Evolutionary conservation across 2,113 vertebrate species (phyloP).

Genomic region (Thunnus maccoyii): DNA sequence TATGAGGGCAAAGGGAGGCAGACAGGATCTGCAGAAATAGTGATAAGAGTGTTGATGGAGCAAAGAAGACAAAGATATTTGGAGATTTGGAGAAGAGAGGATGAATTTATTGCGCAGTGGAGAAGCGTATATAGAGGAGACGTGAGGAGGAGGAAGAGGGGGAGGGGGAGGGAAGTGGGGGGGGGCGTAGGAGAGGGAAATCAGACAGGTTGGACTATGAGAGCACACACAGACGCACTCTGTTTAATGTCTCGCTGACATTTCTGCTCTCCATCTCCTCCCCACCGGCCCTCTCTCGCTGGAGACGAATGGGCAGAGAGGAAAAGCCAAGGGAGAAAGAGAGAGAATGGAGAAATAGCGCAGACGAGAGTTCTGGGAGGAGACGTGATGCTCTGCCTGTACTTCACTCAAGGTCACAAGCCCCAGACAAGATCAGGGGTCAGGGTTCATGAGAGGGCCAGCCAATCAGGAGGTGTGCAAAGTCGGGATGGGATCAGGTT

Average conservation of each 20-base stretch:
- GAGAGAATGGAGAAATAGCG: conserved; percentile 34
- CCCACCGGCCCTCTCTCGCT: conserved; percentile 53
- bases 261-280: conserved; percentile 82
- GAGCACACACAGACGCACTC: conserved; percentile 82
- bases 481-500: conserved; percentile 74
- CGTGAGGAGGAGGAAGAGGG: conserved; percentile 46
- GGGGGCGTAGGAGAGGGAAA: conserved; percentile 65
- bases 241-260: conserved; percentile 90
- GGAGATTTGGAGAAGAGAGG: conserved; percentile 53
- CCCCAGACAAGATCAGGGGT: conserved; percentile 86
- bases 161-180: conserved; percentile 30
- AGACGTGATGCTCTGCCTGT: conserved; percentile 70
- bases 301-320: conserved; percentile 64
- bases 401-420: conserved; percentile 83
- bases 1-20: conserved; percentile 42
- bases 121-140: conserved; percentile 63
- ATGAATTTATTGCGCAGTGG: conserved; percentile 75
- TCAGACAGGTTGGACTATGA: conserved; percentile 82
- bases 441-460: conserved; percentile 83
- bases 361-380: conserved; percentile 51
- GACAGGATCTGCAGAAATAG: conserved; percentile 45
- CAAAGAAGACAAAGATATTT: conserved; percentile 60
- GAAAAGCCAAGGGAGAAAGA: conserved; percentile 40
- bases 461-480: conserved; percentile 74
- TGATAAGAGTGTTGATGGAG: conserved; percentile 69